Percentiles rank a stretch among this genome's conserved stretches.
phyloP scores from a whole-genome alignment of 2,888 invertebrate species.

The Phyllotreta striolata region DNA sequence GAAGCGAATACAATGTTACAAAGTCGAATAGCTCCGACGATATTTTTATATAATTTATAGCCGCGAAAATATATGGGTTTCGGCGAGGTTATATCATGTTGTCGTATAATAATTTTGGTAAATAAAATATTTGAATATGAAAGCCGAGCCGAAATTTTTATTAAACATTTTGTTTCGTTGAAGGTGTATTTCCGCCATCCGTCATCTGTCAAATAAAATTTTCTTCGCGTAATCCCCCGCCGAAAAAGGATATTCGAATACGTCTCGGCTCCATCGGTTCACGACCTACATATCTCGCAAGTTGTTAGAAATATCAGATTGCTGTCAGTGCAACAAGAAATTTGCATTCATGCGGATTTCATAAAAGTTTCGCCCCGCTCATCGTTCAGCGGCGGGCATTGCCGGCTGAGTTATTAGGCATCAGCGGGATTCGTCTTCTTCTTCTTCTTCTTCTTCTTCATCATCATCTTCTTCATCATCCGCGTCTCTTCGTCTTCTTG shows the following conservation, averaged over 20 bases:
- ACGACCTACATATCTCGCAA: conserved; percentile 44
- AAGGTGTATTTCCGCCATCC: too few species aligned
- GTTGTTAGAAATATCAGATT: conserved; percentile 38
- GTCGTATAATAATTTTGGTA: too few species aligned
- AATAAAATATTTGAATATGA: too few species aligned
- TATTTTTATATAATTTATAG: too few species aligned
- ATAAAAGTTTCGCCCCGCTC: conserved; percentile 34
- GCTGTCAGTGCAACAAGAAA: conserved; percentile 39
- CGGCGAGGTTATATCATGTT: too few species aligned
- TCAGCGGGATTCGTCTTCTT: conserved; percentile 25
- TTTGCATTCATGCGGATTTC: conserved; percentile 40
- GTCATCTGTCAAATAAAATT: conserved; percentile 2
- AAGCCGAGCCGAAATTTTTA: too few species aligned
- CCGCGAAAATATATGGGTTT: too few species aligned
- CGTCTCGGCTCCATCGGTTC: conserved; percentile 16
- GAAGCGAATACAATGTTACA: too few species aligned
- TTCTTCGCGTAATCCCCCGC: background rate
- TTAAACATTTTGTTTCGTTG: too few species aligned
- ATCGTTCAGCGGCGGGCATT: conserved; percentile 26
- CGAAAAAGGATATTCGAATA: background rate
- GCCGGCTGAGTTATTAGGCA: conserved; percentile 35
- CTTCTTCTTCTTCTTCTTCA: conserved; percentile 8
- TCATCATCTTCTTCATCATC: conserved; percentile 6
- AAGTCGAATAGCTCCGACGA: too few species aligned
- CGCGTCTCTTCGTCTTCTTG: conserved; percentile 14